Evolutionary conservation across 2,113 vertebrate genomes (phyloP).

Genomic region (Plecotus auritus): DNA sequence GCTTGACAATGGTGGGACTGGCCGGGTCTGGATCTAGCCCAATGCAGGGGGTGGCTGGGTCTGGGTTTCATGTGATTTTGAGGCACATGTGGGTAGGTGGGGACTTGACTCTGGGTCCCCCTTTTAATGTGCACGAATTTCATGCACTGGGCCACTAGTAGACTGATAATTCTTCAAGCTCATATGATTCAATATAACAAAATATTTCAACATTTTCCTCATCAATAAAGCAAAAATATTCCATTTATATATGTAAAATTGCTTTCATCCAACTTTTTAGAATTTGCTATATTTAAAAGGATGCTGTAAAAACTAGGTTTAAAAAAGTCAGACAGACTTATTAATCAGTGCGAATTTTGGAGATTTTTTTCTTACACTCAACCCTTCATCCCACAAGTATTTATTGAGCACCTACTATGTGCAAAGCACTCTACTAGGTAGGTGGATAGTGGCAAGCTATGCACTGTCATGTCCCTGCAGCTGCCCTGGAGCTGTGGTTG

Average conservation of each 20-base stretch:
- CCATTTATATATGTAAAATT: not conserved
- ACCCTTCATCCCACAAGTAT: conserved; percentile 41
- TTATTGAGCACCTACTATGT: conserved; percentile 65
- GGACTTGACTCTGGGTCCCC: too few species aligned
- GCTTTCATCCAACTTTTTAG: not conserved
- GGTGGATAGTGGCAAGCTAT: rapidly evolving
- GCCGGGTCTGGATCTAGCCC: too few species aligned
- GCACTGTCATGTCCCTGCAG: not conserved
- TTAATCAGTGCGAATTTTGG: not conserved
- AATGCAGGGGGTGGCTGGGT: too few species aligned
- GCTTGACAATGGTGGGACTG: too few species aligned
- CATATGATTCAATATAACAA: not conserved
- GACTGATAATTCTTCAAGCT: not conserved
- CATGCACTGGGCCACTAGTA: too few species aligned
- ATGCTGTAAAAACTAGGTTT: not conserved
- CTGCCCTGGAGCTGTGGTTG: not conserved
- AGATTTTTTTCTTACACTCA: not conserved
- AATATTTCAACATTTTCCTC: not conserved
- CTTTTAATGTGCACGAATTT: too few species aligned
- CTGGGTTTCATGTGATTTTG: too few species aligned
- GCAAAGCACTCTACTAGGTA: not conserved
- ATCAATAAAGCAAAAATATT: not conserved
- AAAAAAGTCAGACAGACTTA: not conserved
- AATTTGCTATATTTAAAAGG: not conserved
- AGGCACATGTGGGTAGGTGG: too few species aligned